A percentile compares a stretch with the other conserved stretches of the same genome.
Conservation (phyloP, 1,140 invertebrate genomes). For the Ceratina calcarata region DNA sequence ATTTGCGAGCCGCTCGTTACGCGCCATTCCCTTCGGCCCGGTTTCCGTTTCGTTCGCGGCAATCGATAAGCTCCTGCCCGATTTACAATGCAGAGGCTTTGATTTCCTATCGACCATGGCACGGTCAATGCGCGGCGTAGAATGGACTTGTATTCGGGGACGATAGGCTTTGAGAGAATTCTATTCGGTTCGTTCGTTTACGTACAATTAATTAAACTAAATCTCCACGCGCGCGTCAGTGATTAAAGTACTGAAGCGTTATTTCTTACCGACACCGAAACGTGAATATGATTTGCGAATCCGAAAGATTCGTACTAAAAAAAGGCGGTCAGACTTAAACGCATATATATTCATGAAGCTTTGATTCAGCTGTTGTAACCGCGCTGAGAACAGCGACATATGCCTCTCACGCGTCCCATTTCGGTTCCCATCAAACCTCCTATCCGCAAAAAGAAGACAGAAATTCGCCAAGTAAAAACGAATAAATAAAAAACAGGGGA, state of each 20-base stretch:
- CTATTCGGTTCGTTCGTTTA: no score
- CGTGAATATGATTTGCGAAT: no score
- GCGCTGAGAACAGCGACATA: background rate
- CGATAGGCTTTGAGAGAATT: background rate
- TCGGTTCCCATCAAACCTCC: background rate
- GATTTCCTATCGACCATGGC: background rate
- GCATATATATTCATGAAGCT: no score
- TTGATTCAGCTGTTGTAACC: background rate
- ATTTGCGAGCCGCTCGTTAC: slow-evolving; percentile 35
- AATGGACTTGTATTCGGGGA: background rate
- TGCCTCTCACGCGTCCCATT: background rate
- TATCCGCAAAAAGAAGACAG: no score
- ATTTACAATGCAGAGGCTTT: background rate
- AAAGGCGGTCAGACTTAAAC: no score
- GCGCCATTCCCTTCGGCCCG: background rate
- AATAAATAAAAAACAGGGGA: background rate
- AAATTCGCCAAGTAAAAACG: no score
- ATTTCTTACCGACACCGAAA: no score
- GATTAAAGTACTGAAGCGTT: no score
- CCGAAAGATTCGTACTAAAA: no score
- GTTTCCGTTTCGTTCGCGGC: slow-evolving; percentile 37
- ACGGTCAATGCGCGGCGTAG: background rate
- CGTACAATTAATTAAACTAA: no score
- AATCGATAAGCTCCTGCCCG: slow-evolving; percentile 14
- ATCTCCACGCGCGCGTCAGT: no score